Percentiles rank a stretch among this genome's conserved stretches.
These are phyloP conservation scores for Coturnix japonica DNA, from an alignment of 2,113 vertebrate species.

Conservation along the genomic window DNA sequence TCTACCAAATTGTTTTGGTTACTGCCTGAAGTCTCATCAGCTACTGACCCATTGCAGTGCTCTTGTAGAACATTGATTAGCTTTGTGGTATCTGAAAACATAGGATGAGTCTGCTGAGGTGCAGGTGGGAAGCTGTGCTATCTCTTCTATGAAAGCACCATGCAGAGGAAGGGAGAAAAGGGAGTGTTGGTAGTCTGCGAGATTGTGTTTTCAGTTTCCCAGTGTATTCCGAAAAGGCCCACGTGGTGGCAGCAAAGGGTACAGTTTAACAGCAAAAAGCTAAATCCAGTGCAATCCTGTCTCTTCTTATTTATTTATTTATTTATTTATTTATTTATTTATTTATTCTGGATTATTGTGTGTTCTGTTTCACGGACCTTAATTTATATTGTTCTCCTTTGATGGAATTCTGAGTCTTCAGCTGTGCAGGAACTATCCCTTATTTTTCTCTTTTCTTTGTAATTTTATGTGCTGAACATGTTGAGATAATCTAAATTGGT, in stretches of 20 bases:
- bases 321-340: too few species aligned
- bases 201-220: neutral
- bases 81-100: neutral
- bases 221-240: neutral
- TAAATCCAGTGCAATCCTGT: neutral
- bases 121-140: neutral
- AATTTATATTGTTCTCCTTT: neutral
- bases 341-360: neutral
- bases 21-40: neutral
- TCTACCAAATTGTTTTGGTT: neutral
- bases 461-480: neutral
- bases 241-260: slow-evolving; percentile 71
- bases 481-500: neutral
- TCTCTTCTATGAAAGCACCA: neutral
- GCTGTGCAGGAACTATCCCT: neutral
- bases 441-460: neutral
- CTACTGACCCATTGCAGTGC: neutral
- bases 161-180: neutral
- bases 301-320: too few species aligned
- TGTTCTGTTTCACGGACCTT: neutral
- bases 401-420: neutral
- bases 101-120: neutral
- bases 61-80: neutral
- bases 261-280: neutral
- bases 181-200: too few species aligned